Evolutionary conservation across 2,888 invertebrate genomes (phyloP), one percentile per base, ranked within the genome.

Genomic region (Euplagia quadripunctaria): DNA sequence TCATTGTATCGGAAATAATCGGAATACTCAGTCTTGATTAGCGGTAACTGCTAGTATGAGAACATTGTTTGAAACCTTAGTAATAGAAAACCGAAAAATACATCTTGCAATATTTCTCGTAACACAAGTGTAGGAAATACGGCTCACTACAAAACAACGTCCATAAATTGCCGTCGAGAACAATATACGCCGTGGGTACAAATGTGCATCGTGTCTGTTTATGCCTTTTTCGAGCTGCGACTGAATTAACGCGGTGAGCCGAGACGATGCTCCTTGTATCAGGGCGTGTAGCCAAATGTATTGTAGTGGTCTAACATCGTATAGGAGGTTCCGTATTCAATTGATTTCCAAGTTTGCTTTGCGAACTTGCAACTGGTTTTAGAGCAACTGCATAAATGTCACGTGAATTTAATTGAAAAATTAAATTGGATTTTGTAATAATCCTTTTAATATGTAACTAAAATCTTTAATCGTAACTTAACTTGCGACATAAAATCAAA

Each of bases 171-270:
- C 70, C 43, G 51, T 71, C 58, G 61, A 61, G 43, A 70, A 41
- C 12, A 75, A 77, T 82, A 81, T 73, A 64, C 70, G 73, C 72
- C 43, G 9, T 75, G 74, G 74, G 76, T 80, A 81, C 71, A 76
- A 81, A 79, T 79, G 79, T 74, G 73, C 78, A 72, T 80, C 77
- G 73, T 79, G 55, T 72, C 65, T 80, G 77, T 70, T 77, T 78
- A 82, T 76, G 82, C 74, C 64, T 79, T 75, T 76, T 74, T 73
- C 64, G 64, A 49, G 75, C 61, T 68, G 76, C 49, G 68, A 71
- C 73, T 66, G 71, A 80, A 78, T 85, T 80, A 72, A 66, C 76
- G 74, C 51, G 70, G 58, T 76, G 75, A 75, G 66, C 71, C 17
- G 67, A 58, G 68, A 76, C 63, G 75, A 41, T 74, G 67, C 70